Evolutionary conservation across 2,888 invertebrate species (phyloP).

Genomic region (Ferrisia virgata): DNA sequence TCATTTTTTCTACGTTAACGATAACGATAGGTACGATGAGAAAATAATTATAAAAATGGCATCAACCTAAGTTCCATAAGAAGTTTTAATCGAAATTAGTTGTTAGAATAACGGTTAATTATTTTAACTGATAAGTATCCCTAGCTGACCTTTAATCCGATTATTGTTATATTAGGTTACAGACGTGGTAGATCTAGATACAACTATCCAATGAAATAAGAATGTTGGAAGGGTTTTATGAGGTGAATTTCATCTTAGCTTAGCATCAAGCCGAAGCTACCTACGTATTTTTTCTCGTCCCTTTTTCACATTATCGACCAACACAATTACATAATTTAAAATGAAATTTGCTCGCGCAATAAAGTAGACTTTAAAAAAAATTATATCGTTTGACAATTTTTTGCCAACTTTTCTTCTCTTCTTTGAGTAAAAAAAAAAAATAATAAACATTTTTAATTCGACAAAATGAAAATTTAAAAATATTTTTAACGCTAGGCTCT

Average conservation of each 20-base stretch:
- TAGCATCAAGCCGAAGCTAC: not conserved
- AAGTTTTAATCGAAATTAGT: not conserved
- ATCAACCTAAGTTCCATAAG: not conserved
- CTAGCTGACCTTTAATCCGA: not conserved
- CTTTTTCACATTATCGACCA: not conserved
- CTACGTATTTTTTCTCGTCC: not conserved
- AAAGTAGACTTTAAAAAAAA: not conserved
- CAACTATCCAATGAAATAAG: not conserved
- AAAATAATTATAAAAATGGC: not conserved
- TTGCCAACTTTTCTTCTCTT: not conserved
- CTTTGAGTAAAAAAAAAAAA: not conserved
- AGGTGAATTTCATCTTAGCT: not conserved
- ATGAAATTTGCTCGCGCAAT: not conserved
- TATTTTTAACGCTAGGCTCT: not conserved
- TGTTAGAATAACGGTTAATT: not conserved
- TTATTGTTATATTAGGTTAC: not conserved
- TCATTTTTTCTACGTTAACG: too few relatives aligned
- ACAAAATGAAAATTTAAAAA: not conserved
- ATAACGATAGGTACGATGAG: too few relatives aligned
- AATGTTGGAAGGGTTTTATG: not conserved
- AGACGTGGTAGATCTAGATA: not conserved
- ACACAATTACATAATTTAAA: not conserved
- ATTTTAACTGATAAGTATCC: not conserved
- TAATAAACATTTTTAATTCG: not conserved
- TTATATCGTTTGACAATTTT: not conserved